phyloP scores from a whole-genome alignment of 2,797 vertebrate genomes.

The Poliocrania exsul region DNA sequence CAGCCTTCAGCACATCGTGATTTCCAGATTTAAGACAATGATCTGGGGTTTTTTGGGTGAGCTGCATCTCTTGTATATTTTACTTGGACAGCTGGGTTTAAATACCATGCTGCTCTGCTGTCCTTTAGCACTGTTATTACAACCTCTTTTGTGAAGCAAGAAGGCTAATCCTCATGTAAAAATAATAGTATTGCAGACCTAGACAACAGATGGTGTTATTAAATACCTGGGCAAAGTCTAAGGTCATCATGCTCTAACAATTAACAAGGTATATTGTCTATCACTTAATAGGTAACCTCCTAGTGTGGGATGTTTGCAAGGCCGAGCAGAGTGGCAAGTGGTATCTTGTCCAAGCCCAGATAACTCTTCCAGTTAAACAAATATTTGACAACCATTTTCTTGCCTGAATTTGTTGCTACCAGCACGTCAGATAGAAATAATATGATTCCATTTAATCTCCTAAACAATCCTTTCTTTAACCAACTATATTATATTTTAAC shows the following conservation, averaged over 20 bases:
- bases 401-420: conserved; percentile 45
- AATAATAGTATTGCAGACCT: conserved; percentile 32
- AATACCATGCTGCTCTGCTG: conserved; percentile 29
- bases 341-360: conserved; percentile 4
- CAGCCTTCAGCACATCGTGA: neutral
- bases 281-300: conserved; percentile 61
- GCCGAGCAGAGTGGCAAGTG: conserved; percentile 1
- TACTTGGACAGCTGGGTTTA: conserved; percentile 9
- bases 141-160: conserved; percentile 59
- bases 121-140: conserved; percentile 35
- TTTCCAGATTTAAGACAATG: neutral
- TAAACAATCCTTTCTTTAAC: neutral
- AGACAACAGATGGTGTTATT: conserved; percentile 71
- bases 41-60: neutral
- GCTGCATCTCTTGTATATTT: conserved; percentile 7
- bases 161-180: conserved; percentile 63
- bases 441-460: neutral
- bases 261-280: conserved; percentile 65
- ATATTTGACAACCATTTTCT: conserved; percentile 47
- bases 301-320: conserved; percentile 36
- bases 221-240: conserved; percentile 72
- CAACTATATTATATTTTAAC: neutral
- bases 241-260: conserved; percentile 69
- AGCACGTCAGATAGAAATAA: conserved; percentile 5
- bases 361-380: conserved; percentile 33